Base-by-base conservation (phyloP, 2,888 invertebrate genomes). In the Coleophora deauratella region DNA sequence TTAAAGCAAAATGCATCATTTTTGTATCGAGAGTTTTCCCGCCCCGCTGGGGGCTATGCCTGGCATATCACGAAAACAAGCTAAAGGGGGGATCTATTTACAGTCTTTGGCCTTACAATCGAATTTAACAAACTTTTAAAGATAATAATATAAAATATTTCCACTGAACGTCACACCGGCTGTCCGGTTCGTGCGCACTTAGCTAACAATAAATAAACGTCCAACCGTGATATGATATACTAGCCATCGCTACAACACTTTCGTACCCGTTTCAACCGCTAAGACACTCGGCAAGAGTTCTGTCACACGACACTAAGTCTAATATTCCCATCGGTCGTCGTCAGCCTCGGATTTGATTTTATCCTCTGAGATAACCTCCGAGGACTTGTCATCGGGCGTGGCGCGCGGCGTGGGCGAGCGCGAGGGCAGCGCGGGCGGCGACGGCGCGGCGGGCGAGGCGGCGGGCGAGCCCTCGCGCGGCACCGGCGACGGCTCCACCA, bases 401-500 rank as follows among this genome's bases (percentile, higher is more conserved):
- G 65, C 54, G 55, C 54, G 65, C 27, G 63, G 64, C 40, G 58
- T 53, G 55, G 40, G 66, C 28, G 67, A 64, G 47, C 68, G 54
- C 49, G 55, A 47, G 10, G 50, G 50, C 11, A 57, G 37, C 35
- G 46, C 47, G 11, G 48, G 47, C 42, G 46, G 49, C 34, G 54
- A 21, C 35, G 52, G 50, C 35, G 57, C 55, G 41, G 54, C 51
- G 43, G 54, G 68, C 43, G 73, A 61, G 46, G 67, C 68, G 43
- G 70, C 62, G 14, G 75, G 78, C 37, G 86, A 72, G 46, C 72
- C 66, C 45, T 78, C 86, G 34, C 68, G 82, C 55, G 90, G 87
- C 15, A 91, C 92, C 1, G 93, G 91, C 14, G 91, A 91, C 0
- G 93, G 93, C 69, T 94, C 94, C 38, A 93, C 91, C 27, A 91